Evolutionary conservation across 2,113 vertebrate species (phyloP).

Genomic region (Callorhinus ursinus): DNA sequence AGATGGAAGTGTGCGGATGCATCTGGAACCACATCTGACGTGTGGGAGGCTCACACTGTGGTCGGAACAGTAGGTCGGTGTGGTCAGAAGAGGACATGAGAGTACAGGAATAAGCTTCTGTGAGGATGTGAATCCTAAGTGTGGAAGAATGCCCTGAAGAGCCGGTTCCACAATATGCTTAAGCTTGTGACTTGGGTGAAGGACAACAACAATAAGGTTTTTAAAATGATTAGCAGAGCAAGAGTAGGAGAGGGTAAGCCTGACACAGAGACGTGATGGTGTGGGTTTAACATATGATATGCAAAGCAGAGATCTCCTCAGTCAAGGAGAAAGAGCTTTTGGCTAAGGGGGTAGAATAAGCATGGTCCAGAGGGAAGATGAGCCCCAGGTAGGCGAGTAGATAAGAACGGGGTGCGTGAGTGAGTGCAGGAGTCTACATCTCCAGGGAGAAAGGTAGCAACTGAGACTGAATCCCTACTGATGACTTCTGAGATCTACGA

Average conservation of each 20-base stretch:
- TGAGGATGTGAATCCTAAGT: not conserved
- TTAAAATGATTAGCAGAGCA: not conserved
- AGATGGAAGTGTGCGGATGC: not conserved
- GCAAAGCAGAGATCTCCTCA: not conserved
- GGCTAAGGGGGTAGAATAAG: not conserved
- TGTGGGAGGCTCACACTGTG: not conserved
- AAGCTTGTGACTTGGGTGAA: not conserved
- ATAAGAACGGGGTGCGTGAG: not conserved
- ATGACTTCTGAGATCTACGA: not conserved
- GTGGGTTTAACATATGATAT: not conserved
- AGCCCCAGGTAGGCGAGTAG: not conserved
- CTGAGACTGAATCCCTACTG: not conserved
- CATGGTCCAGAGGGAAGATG: not conserved
- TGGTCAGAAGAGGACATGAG: not conserved
- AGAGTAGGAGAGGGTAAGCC: not conserved
- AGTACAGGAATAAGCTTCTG: not conserved
- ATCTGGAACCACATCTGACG: not conserved
- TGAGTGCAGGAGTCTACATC: not conserved
- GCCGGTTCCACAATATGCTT: not conserved
- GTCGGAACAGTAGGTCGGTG: not conserved
- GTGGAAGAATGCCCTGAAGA: not conserved
- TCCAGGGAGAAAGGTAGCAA: not conserved
- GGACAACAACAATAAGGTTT: not conserved
- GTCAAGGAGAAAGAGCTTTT: not conserved
- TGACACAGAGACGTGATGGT: not conserved